Percentiles rank a stretch among this genome's conserved stretches.
Evolutionary conservation across 2,888 invertebrate species (phyloP).

Genomic region (Griposia aprilina): DNA sequence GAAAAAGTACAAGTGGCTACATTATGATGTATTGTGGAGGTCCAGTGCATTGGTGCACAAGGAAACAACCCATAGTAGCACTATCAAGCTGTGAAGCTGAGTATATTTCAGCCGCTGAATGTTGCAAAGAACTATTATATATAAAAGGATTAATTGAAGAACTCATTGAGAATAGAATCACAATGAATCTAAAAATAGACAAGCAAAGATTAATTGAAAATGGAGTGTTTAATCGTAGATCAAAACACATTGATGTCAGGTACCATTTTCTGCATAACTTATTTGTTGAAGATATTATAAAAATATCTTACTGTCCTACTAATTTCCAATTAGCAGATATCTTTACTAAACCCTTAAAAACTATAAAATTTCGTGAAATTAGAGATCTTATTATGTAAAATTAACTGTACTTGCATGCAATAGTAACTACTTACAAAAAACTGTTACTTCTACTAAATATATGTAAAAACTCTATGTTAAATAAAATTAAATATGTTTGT

Average conservation of each 20-base stretch:
- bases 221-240: background rate
- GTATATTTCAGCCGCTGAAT: conserved; percentile 7
- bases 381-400: no score
- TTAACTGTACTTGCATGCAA: no score
- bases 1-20: conserved; percentile 40
- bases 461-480: no score
- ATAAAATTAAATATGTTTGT: no score
- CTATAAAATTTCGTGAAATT: no score
- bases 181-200: conserved; percentile 2
- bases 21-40: conserved; percentile 19
- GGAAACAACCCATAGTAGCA: conserved; percentile 42
- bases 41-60: conserved; percentile 26
- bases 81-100: conserved; percentile 34
- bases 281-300: background rate
- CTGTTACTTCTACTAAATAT: no score
- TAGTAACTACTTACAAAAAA: no score
- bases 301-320: no score
- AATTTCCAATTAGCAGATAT: no score
- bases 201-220: background rate
- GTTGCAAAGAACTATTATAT: background rate
- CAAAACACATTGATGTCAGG: background rate
- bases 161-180: background rate
- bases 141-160: background rate
- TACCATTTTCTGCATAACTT: no score
- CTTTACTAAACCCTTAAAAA: no score